Conservation (phyloP, 2,797 vertebrate species). For the Epinephelus coioides region DNA sequence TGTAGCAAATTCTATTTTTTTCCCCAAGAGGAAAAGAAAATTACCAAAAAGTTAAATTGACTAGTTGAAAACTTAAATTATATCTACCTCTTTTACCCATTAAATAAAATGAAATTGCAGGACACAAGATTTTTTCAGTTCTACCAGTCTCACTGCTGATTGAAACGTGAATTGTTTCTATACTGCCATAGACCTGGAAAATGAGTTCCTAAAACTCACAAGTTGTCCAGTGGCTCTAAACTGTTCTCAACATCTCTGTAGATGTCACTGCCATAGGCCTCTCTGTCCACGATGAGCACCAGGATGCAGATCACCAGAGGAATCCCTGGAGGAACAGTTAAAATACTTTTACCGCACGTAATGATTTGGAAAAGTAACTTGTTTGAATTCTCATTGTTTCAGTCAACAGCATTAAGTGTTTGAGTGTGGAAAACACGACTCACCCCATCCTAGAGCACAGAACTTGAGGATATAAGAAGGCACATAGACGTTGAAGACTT, state of each 20-base stretch:
- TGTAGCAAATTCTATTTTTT: not conserved
- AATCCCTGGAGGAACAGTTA: constrained; percentile 74
- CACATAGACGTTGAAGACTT: constrained; percentile 93
- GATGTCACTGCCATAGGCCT: constrained; percentile 85
- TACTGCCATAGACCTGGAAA: not conserved
- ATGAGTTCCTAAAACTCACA: constrained; percentile 83
- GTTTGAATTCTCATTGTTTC: not conserved
- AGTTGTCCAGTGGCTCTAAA: constrained; percentile 67
- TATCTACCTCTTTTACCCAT: no score
- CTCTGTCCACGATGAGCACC: constrained; percentile 85
- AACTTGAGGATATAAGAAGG: constrained; percentile 93
- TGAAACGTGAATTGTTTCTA: not conserved
- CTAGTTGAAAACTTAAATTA: no score
- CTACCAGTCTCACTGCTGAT: not conserved
- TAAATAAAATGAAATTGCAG: no score
- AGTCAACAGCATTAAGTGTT: not conserved
- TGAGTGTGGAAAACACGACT: constrained; percentile 48
- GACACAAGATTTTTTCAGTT: not conserved
- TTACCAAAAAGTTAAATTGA: no score
- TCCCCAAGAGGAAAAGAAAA: not conserved
- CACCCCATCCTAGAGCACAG: constrained; percentile 92
- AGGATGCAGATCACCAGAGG: constrained; percentile 85
- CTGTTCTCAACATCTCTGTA: constrained; percentile 27
- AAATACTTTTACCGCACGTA: not conserved
- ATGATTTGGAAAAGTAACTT: not conserved